Conservation (phyloP, 2,888 invertebrate species). For the Diachrysia chrysitis region DNA sequence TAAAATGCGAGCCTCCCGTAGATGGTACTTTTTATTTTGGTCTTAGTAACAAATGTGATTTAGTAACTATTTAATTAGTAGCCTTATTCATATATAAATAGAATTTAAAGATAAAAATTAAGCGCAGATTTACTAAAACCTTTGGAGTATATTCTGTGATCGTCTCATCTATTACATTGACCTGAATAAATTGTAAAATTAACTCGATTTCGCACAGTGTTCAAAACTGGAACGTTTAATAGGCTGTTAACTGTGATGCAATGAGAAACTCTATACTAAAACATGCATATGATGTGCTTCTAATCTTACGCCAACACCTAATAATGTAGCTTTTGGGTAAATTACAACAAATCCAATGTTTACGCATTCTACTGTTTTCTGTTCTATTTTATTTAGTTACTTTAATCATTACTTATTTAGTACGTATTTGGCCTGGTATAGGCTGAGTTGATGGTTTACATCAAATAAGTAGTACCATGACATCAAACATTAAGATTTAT, state of each 20-base stretch:
- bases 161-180: neutral
- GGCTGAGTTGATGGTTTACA: too few species aligned
- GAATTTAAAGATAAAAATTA: neutral
- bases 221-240: slow-evolving; percentile 23
- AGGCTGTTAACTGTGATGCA: slow-evolving; percentile 23
- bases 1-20: slow-evolving; percentile 3
- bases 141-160: neutral
- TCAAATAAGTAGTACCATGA: too few species aligned
- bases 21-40: slow-evolving; percentile 17
- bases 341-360: too few species aligned
- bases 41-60: neutral
- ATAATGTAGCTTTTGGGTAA: slow-evolving; percentile 6
- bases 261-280: slow-evolving; percentile 19
- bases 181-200: neutral
- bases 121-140: neutral
- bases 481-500: neutral
- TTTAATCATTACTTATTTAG: too few species aligned
- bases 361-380: too few species aligned
- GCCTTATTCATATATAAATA: too few species aligned
- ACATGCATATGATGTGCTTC: slow-evolving; percentile 6
- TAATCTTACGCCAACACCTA: slow-evolving; percentile 8
- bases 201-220: slow-evolving; percentile 8
- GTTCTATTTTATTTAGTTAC: too few species aligned
- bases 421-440: too few species aligned
- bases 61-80: too few species aligned